phyloP scores from a whole-genome alignment of 2,797 vertebrate species.

The Brachyrhaphis roseni region DNA sequence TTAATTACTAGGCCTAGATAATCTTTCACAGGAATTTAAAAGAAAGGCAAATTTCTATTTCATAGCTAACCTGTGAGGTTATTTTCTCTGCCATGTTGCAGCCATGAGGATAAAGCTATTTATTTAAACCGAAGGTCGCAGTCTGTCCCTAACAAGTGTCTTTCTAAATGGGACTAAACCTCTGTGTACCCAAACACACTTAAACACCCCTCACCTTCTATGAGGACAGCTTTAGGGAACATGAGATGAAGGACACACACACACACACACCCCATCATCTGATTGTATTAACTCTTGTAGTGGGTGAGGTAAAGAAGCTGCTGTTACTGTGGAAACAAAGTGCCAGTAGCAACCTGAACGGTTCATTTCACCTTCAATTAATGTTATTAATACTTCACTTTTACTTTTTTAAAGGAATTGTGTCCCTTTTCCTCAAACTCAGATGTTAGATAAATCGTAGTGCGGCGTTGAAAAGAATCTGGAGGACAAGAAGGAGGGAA shows the following conservation, averaged over 20 bases:
- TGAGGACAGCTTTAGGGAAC: not conserved
- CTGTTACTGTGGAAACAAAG: conserved; percentile 1
- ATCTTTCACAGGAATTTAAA: not conserved
- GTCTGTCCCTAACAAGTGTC: conserved; percentile 56
- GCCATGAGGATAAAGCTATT: conserved; percentile 4
- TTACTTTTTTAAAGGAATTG: conserved; percentile 19
- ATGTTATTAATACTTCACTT: not conserved
- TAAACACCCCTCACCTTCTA: conserved; percentile 22
- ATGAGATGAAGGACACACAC: not conserved
- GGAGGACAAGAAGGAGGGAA: not conserved
- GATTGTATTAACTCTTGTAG: conserved; percentile 11
- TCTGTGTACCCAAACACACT: conserved; percentile 16
- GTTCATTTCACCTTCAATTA: conserved; percentile 7
- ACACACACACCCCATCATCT: not conserved
- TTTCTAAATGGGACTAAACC: conserved; percentile 37
- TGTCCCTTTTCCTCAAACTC: conserved; percentile 5
- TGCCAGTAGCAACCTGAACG: conserved; percentile 11
- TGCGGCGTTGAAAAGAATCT: not conserved
- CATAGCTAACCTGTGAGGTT: conserved; percentile 19
- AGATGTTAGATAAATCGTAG: conserved; percentile 50
- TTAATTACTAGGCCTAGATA: not conserved
- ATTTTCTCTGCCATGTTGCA: not conserved
- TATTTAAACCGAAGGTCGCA: conserved; percentile 38
- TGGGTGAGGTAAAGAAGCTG: conserved; percentile 2
- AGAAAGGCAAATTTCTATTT: not conserved